These are phyloP conservation scores for Epinephelus malabaricus DNA, from an alignment of 2,797 vertebrate genomes.

Conservation along the genomic window DNA sequence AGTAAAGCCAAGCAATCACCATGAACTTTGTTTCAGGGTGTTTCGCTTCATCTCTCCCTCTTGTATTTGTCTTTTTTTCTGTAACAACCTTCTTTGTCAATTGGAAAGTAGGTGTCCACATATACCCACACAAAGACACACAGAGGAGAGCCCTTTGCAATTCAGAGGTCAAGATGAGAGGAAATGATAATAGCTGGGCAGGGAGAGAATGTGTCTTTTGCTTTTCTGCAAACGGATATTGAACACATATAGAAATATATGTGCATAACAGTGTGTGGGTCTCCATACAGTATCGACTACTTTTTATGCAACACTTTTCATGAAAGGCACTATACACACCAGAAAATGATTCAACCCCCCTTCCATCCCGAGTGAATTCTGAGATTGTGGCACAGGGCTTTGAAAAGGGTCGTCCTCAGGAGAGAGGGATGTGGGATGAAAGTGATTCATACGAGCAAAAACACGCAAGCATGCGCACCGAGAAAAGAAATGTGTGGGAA, in stretches of 20 bases:
- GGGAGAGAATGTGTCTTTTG: background rate
- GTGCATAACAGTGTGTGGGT: background rate
- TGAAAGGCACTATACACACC: background rate
- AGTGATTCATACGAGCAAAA: constrained; percentile 66
- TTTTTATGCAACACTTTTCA: constrained; percentile 4
- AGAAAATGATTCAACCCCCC: constrained; percentile 23
- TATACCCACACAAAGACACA: background rate
- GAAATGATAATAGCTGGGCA: background rate
- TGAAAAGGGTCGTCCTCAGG: constrained; percentile 50
- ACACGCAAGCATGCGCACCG: constrained; percentile 17
- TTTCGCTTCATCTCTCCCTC: background rate
- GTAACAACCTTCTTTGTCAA: background rate
- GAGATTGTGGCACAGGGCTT: constrained; percentile 41
- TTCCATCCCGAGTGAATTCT: constrained; percentile 37
- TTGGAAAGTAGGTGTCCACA: background rate
- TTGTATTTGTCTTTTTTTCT: background rate
- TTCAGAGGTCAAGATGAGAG: background rate
- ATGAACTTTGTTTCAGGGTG: background rate
- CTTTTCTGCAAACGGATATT: background rate
- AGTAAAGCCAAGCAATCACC: background rate
- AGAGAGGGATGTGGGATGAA: constrained; percentile 69
- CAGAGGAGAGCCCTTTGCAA: background rate
- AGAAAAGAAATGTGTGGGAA: constrained; percentile 73
- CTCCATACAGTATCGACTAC: background rate
- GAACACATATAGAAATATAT: background rate